Percentiles rank a stretch among this genome's conserved stretches.
Evolutionary conservation across 2,888 invertebrate genomes (phyloP).

Genomic region (Pseudococcus jackbeardsleyi): DNA sequence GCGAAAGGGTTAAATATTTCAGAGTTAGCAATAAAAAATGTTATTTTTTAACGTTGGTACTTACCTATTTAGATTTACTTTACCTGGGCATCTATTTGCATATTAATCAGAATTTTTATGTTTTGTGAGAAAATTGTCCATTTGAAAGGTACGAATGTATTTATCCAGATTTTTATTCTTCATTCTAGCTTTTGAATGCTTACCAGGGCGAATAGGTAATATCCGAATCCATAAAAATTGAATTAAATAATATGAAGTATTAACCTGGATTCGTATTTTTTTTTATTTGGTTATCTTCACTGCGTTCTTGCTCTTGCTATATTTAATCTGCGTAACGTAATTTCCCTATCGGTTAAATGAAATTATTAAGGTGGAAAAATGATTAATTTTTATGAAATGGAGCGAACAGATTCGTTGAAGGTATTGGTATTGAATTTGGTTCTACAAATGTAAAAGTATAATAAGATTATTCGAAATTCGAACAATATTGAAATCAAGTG

Average conservation of each 20-base stretch:
- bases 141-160: no score
- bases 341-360: constrained; percentile 24
- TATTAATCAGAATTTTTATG: neutral
- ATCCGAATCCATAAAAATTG: neutral
- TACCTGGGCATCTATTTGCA: neutral
- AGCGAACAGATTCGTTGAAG: neutral
- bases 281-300: constrained; percentile 8
- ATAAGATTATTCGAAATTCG: neutral
- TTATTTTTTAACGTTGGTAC: neutral
- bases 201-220: no score
- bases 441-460: neutral
- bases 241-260: neutral
- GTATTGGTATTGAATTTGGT: constrained; percentile 13
- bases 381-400: constrained; percentile 38
- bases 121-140: neutral
- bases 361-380: constrained; percentile 38
- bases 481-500: neutral
- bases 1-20: neutral
- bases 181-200: no score
- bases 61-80: neutral
- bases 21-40: no score
- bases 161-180: no score
- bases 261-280: constrained; percentile 11
- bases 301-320: neutral
- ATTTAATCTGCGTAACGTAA: constrained; percentile 1